Evolutionary conservation across 2,797 vertebrate genomes (phyloP), one percentile per base, ranked within the genome.

Genomic region (Kryptopterus vitreolus): DNA sequence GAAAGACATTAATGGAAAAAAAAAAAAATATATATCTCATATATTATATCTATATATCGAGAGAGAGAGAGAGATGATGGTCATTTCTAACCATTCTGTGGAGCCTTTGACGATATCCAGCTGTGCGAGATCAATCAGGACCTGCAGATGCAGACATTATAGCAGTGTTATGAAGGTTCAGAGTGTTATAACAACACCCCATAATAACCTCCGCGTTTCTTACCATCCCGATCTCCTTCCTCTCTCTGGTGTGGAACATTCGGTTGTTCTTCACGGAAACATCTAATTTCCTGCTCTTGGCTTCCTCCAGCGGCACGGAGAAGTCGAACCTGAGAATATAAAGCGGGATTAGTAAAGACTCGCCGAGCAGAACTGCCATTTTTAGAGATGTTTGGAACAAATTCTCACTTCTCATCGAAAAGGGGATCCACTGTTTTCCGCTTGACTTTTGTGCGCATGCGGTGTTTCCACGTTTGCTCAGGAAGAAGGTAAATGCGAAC

Each of bases 401-500:
- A 63, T 50, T 86, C 93, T 91, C 87, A 99, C 98, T 93, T 96
- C 57, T 98, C 95, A 77, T 96, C 92, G 0, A 96, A 98, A 29
- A 91, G 78, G 0, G 98, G 98, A 77, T 96, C 90, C 81, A 96
- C 81, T 0, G 94, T 97, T 86, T 90, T 97, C 85, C 89, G 96
- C 89, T 94, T 97, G 48, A 98, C 95, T 0, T 94, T 91, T 0
- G 97, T 99, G 85, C 91, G 95, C 91, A 93, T 97, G 78, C 95
- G 95, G 85, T 94, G 93, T 72, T 90, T 86, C 96, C 96, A 98
- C 38, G 91, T 91, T 86, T 95, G 95, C 29, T 99, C 97, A 5
- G 97, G 98, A 81, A 99, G 93, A 68, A 99, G 88, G 91, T 99
- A 98, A 78, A 99, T 85, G 22, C 95, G 96, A 65, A 98, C 96